Percentiles rank a stretch among this genome's conserved stretches.
Conservation (phyloP, 2,888 invertebrate species). For the Cephonodes hylas region DNA sequence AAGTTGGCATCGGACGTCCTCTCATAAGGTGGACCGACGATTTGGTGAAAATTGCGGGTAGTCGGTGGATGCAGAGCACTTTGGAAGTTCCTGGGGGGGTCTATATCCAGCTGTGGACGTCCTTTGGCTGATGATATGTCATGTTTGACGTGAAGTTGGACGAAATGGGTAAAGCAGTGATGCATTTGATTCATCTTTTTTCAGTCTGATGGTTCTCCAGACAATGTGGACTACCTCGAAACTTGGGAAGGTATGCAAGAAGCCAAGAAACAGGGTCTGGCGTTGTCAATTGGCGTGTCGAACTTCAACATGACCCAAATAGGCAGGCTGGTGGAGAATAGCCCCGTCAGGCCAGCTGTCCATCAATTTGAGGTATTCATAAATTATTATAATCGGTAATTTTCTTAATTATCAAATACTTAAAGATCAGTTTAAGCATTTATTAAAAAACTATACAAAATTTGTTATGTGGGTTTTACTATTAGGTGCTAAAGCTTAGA, state of each 20-base stretch:
- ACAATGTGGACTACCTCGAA: conserved; percentile 86
- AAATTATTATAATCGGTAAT: neutral
- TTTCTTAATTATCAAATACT: too few relatives aligned
- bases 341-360: conserved; percentile 81
- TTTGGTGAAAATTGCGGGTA: too few relatives aligned
- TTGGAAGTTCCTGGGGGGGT: too few relatives aligned
- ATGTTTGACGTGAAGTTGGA: too few relatives aligned
- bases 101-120: too few relatives aligned
- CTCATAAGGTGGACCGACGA: too few relatives aligned
- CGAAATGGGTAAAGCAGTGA: too few relatives aligned
- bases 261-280: conserved; percentile 81
- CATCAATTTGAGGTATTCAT: conserved; percentile 77
- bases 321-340: conserved; percentile 80
- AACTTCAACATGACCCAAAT: conserved; percentile 89
- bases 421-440: neutral
- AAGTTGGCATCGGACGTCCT: too few relatives aligned
- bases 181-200: neutral
- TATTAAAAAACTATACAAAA: neutral
- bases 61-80: too few relatives aligned
- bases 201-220: conserved; percentile 55
- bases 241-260: conserved; percentile 89
- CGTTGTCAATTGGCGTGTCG: conserved; percentile 87
- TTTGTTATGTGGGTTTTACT: too few relatives aligned
- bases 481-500: too few relatives aligned
- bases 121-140: too few relatives aligned